Conservation (phyloP, 2,113 vertebrate species). For the Nycticryphes semicollaris region DNA sequence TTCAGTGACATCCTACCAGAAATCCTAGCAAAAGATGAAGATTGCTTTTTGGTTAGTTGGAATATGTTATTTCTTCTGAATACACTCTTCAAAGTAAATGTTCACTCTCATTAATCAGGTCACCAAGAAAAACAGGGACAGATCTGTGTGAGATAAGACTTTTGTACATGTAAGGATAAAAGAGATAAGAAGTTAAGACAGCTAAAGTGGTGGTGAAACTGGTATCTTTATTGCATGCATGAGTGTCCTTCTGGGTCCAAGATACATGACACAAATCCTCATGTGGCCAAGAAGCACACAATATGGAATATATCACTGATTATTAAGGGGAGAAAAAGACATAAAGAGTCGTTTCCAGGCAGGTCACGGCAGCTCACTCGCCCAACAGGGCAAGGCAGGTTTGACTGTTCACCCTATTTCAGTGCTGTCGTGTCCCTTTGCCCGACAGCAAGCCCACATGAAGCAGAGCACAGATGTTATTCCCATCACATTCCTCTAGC, state of each 20-base stretch:
- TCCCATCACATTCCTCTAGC: neutral
- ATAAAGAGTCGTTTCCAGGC: neutral
- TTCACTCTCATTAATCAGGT: neutral
- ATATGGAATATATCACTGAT: neutral
- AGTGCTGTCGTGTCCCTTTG: neutral
- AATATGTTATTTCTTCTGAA: neutral
- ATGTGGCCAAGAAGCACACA: neutral
- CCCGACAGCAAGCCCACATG: rapidly evolving
- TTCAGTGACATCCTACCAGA: conserved; percentile 18
- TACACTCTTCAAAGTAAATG: neutral
- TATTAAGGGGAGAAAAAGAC: neutral
- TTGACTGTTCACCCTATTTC: neutral
- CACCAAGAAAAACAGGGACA: neutral
- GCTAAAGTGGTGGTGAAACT: neutral
- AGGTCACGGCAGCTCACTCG: neutral
- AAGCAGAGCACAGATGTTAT: neutral
- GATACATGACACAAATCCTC: neutral
- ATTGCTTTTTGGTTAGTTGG: neutral
- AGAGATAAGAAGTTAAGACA: neutral
- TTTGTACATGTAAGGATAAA: neutral
- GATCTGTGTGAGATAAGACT: neutral
- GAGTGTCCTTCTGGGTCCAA: neutral
- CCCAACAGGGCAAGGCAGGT: neutral
- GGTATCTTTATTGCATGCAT: neutral
- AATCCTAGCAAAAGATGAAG: neutral